Conservation (phyloP, 2,113 vertebrate species). For the Erpornis zantholeuca region DNA sequence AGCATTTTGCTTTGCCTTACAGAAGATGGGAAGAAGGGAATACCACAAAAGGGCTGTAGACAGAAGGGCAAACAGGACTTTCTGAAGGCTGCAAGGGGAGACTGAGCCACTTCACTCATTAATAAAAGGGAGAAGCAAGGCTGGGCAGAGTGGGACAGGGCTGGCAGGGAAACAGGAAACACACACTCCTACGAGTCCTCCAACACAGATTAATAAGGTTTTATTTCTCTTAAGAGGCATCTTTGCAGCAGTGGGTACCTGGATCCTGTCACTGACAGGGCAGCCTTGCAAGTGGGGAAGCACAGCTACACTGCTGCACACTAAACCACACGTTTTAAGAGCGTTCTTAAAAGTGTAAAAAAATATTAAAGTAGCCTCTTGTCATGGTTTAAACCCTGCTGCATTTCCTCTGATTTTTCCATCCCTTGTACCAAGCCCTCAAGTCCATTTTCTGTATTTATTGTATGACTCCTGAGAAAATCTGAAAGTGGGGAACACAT, state of each 20-base stretch:
- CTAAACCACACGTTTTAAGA: neutral
- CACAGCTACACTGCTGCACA: neutral
- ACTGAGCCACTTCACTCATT: neutral
- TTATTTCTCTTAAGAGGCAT: neutral
- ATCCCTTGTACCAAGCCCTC: neutral
- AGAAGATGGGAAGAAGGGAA: neutral
- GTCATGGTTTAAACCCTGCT: neutral
- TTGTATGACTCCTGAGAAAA: neutral
- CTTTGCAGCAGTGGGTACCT: neutral
- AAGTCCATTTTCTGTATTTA: neutral
- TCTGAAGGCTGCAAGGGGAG: neutral
- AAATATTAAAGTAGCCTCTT: neutral
- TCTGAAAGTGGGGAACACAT: neutral
- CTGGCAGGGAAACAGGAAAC: neutral
- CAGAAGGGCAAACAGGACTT: neutral
- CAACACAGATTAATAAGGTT: neutral
- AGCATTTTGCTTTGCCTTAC: neutral
- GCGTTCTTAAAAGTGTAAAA: neutral
- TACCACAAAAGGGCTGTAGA: neutral
- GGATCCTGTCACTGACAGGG: neutral
- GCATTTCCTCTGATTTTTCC: neutral
- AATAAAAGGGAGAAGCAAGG: neutral
- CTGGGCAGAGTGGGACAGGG: neutral
- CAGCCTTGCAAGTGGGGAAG: neutral
- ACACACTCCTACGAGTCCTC: neutral